These are phyloP conservation scores for Marasmarcha lunaedactyla DNA, from an alignment of 2,888 invertebrate species.

Conservation along the genomic window DNA sequence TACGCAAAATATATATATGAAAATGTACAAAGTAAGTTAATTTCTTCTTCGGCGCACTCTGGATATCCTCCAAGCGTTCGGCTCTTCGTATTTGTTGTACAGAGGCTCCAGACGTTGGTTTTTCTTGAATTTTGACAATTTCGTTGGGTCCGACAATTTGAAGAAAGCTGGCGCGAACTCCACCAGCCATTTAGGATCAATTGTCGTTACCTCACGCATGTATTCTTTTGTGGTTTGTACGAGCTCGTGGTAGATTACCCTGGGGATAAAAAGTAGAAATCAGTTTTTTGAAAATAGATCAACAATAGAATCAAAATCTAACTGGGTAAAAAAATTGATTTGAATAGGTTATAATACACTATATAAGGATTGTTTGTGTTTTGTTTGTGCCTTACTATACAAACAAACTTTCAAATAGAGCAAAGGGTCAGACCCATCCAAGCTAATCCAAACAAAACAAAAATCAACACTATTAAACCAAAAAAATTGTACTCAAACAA, in stretches of 20 bases:
- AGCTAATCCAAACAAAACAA: too few species aligned
- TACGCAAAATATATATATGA: too few species aligned
- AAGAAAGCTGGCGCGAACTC: slow-evolving; percentile 99
- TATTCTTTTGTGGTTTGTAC: slow-evolving; percentile 99
- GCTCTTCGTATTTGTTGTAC: slow-evolving; percentile 99
- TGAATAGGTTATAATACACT: too few species aligned
- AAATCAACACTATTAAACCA: background rate
- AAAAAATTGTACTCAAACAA: slow-evolving; percentile 1
- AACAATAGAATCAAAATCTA: too few species aligned
- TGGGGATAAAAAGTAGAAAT: slow-evolving; percentile 29
- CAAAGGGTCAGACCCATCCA: too few species aligned
- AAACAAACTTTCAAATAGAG: too few species aligned
- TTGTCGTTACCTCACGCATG: slow-evolving; percentile 97
- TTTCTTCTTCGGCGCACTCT: slow-evolving; percentile 88
- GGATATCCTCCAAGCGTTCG: slow-evolving; percentile 99
- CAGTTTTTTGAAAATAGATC: background rate
- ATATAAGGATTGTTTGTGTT: too few species aligned
- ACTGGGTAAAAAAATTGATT: too few species aligned
- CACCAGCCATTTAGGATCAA: slow-evolving; percentile 98
- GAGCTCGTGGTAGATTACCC: slow-evolving; percentile 98
- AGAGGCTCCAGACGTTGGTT: slow-evolving; percentile 97
- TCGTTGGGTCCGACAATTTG: slow-evolving; percentile 98
- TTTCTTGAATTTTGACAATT: slow-evolving; percentile 98
- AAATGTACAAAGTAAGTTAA: too few species aligned
- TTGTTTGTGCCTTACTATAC: too few species aligned